Evolutionary conservation across 2,888 invertebrate genomes (phyloP), one percentile per base, ranked within the genome.

Genomic region (Ecliptopera silaceata): DNA sequence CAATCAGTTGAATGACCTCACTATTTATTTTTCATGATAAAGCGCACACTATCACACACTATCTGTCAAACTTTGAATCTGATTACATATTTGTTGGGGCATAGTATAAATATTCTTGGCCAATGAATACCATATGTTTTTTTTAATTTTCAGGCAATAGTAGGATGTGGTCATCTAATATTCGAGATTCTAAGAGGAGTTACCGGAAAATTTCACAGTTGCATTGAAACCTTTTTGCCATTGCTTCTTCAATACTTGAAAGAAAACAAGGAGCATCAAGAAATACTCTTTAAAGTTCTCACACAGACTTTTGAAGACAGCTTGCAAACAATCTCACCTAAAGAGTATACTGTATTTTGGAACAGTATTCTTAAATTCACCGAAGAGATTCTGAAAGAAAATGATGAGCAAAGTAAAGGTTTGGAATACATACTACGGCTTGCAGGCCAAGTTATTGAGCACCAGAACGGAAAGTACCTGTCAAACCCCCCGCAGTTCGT

Each of bases 181-280:
- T 98, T 97, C 88, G 97, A 98, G 91, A 95, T 97, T 53, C 82
- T 98, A 39, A 94, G 95, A 74, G 98, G 98, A 26, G 94, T 97
- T 0, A 92, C 94, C 57, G 95, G 95, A 0, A 95, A 96, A 71
- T 96, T 98, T 75, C 98, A 99, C 79, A 97, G 96, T 63, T 95
- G 95, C 70, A 94, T 96, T 0, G 94, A 94, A 48, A 92, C 93
- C 52, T 94, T 97, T 69, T 79, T 98, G 2, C 93, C 93, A 31
- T 79, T 96, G 42, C 87, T 96, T 11, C 87, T 97, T 2, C 91
- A 94, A 58, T 92, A 93, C 32, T 77, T 96, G 1, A 84, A 87
- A 63, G 92, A 93, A 52, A 77, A 80, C 45, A 81, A 79, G 53
- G 70, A 92, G 38, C 86, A 93, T 45, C 92, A 93, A 73, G 82